phyloP scores from a whole-genome alignment of 2,797 vertebrate species.

The Apogon hyalosoma region DNA sequence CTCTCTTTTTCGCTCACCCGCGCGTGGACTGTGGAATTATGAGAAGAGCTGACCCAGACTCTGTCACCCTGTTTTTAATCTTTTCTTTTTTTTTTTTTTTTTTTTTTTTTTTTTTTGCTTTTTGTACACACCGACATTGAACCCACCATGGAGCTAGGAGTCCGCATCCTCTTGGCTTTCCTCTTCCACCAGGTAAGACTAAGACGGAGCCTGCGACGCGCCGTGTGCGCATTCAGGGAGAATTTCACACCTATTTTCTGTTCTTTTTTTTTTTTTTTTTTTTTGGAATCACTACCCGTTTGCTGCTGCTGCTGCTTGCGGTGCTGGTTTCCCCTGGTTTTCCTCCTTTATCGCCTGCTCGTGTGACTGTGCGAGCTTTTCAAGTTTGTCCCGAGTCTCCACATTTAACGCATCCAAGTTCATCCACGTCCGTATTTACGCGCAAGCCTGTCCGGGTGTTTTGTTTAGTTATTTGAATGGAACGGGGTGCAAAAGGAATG shows the following conservation, averaged over 20 bases:
- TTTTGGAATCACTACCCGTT: not conserved
- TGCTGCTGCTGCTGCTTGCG: too few relatives aligned
- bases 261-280: too few relatives aligned
- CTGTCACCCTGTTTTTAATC: conserved; percentile 87
- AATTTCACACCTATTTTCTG: too few relatives aligned
- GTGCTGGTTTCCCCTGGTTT: not conserved
- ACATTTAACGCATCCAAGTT: conserved; percentile 44
- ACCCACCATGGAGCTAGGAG: conserved; percentile 88
- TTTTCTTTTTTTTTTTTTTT: conserved; percentile 28
- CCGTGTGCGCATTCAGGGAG: too few relatives aligned
- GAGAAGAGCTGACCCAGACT: conserved; percentile 94
- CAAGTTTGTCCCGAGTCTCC: conserved; percentile 58
- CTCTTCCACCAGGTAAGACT: conserved; percentile 94
- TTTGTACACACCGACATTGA: conserved; percentile 54
- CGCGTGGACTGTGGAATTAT: conserved; percentile 97
- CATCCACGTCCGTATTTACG: not conserved
- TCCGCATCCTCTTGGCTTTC: conserved; percentile 89
- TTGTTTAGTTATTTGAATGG: too few relatives aligned
- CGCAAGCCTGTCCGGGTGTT: too few relatives aligned
- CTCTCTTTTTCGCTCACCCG: conserved; percentile 50
- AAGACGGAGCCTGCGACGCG: too few relatives aligned
- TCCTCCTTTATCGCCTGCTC: not conserved
- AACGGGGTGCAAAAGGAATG: too few relatives aligned
- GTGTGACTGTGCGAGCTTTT: conserved; percentile 10
- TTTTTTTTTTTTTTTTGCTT: not conserved